Conservation (phyloP, 2,113 vertebrate species). For the Lampris megalopsis region DNA sequence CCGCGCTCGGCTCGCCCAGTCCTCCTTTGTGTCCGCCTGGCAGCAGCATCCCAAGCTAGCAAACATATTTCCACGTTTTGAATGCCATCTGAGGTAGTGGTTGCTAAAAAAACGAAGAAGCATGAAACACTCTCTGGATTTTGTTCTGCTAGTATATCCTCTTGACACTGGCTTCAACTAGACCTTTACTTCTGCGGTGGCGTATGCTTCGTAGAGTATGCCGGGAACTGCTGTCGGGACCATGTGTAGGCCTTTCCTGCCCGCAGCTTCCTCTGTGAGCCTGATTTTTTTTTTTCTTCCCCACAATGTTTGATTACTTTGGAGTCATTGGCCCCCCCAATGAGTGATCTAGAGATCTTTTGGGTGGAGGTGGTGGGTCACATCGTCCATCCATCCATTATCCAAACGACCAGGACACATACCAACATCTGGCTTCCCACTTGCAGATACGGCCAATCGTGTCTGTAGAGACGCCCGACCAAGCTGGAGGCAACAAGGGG, state of each 20-base stretch:
- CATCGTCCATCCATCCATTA: not conserved
- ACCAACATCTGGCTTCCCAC: too few relatives aligned
- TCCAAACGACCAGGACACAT: too few relatives aligned
- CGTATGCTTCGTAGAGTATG: constrained; percentile 45
- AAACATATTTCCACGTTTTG: constrained; percentile 37
- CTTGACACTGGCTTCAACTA: constrained; percentile 42
- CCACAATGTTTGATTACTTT: constrained; percentile 59
- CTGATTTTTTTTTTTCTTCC: constrained; percentile 24
- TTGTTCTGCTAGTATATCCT: constrained; percentile 49
- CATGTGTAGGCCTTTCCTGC: constrained; percentile 43
- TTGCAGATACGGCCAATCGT: too few relatives aligned
- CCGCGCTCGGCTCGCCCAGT: constrained; percentile 49
- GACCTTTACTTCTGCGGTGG: constrained; percentile 37
- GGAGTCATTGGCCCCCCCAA: constrained; percentile 17
- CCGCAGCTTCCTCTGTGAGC: constrained; percentile 36
- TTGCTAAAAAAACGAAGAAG: constrained; percentile 40
- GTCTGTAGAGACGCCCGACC: too few relatives aligned
- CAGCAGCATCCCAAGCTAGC: constrained; percentile 45
- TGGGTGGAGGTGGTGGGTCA: constrained; percentile 27
- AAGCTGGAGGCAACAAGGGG: too few relatives aligned
- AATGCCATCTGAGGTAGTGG: constrained; percentile 38
- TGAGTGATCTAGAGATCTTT: constrained; percentile 50
- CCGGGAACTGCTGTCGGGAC: constrained; percentile 21
- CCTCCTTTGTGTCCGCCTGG: constrained; percentile 46
- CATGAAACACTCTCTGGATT: constrained; percentile 22